A percentile compares a stretch with the other conserved stretches of the same genome.
Evolutionary conservation across 2,113 vertebrate species (phyloP).

Genomic region (Mustela nigripes): DNA sequence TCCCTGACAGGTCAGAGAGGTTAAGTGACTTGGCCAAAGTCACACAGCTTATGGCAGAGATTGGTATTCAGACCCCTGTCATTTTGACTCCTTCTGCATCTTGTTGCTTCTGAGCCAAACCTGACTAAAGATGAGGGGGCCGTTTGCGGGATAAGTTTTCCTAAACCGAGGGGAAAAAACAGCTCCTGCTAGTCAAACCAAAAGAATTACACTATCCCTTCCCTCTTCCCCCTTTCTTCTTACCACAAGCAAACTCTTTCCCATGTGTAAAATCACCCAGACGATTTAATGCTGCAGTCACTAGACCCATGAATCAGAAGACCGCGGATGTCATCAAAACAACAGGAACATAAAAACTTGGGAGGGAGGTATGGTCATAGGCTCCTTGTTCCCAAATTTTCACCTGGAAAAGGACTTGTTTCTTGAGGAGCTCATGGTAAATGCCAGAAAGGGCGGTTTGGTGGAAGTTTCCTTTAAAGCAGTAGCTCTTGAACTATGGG

Average conservation of each 20-base stretch:
- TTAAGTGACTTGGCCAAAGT: neutral
- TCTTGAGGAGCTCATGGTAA: neutral
- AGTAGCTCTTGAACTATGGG: neutral
- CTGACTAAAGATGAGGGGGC: neutral
- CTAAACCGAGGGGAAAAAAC: neutral
- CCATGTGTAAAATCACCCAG: neutral
- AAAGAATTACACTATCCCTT: neutral
- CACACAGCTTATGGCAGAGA: neutral
- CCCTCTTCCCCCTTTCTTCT: neutral
- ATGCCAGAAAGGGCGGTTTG: neutral
- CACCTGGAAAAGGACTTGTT: constrained; percentile 34
- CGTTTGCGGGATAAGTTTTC: constrained; percentile 6
- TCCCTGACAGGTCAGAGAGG: neutral
- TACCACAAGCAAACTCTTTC: neutral
- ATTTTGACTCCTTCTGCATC: constrained; percentile 12
- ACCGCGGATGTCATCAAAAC: neutral
- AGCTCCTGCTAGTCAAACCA: neutral
- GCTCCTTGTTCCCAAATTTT: neutral
- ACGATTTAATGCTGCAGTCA: neutral
- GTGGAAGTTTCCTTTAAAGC: neutral
- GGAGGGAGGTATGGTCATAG: neutral
- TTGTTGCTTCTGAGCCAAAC: constrained; percentile 38
- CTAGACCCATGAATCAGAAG: neutral
- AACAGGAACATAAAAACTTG: neutral
- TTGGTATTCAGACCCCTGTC: neutral